Conservation (phyloP, 2,797 vertebrate species). For the Myotis daubentonii region DNA sequence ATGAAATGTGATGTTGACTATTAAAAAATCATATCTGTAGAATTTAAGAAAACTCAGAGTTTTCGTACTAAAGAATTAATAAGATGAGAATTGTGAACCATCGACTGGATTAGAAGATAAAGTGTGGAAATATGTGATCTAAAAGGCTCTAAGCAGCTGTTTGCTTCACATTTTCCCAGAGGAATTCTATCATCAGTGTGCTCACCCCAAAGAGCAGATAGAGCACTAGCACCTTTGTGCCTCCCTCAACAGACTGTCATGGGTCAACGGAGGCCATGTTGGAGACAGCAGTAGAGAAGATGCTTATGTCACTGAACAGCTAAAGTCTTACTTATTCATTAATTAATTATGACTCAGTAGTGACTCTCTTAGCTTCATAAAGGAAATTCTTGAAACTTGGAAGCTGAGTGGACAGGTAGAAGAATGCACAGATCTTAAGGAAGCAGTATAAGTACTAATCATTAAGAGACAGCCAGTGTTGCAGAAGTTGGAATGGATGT, state of each 20-base stretch:
- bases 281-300: background rate
- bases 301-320: background rate
- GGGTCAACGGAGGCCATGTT: background rate
- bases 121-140: background rate
- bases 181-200: background rate
- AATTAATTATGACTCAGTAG: background rate
- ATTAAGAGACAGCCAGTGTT: background rate
- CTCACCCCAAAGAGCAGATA: background rate
- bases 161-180: background rate
- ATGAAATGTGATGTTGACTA: background rate
- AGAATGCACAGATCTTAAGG: background rate
- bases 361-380: background rate
- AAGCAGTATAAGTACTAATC: background rate
- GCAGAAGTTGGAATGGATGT: background rate
- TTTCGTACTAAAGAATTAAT: background rate
- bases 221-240: fast-evolving
- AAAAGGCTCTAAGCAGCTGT: background rate
- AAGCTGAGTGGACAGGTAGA: background rate
- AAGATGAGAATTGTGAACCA: background rate
- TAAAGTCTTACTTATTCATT: background rate
- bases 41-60: background rate
- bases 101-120: background rate
- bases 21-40: background rate
- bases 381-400: background rate
- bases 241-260: background rate